Conservation (phyloP, 2,888 invertebrate genomes). For the Teleogryllus oceanicus region DNA sequence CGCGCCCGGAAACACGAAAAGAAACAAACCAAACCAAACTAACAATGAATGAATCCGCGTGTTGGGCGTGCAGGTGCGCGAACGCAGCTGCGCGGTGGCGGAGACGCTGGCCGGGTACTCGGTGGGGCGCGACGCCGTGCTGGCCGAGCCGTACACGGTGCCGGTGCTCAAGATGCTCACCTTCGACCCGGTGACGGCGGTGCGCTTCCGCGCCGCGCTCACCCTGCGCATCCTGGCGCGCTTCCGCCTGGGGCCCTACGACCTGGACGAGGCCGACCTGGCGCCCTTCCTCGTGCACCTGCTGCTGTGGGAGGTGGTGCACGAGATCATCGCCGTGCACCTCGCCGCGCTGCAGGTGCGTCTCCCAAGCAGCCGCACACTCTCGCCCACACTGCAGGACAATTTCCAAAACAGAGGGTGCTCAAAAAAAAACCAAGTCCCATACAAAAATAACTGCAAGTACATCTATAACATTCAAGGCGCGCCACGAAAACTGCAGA, state of each 20-base stretch:
- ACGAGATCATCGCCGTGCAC: background rate
- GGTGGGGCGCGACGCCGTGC: background rate
- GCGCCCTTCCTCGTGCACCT: background rate
- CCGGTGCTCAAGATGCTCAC: background rate
- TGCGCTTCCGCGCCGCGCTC: background rate
- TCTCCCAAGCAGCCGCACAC: too few species aligned
- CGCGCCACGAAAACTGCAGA: too few species aligned
- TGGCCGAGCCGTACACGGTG: background rate
- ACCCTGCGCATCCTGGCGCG: background rate
- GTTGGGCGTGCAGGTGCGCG: background rate
- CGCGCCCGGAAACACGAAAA: too few species aligned
- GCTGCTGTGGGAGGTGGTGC: background rate
- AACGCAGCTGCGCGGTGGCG: background rate
- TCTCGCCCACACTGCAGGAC: too few species aligned
- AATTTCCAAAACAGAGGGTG: too few species aligned
- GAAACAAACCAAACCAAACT: too few species aligned
- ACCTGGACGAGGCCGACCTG: background rate
- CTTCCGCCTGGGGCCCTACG: background rate
- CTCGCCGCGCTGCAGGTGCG: background rate
- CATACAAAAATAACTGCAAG: too few species aligned
- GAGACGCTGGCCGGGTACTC: background rate
- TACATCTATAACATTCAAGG: too few species aligned
- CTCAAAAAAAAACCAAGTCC: too few species aligned
- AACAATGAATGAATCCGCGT: too few species aligned
- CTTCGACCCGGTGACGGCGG: background rate